Evolutionary conservation across 2,113 vertebrate species (phyloP), one percentile per base, ranked within the genome.

Genomic region (Pelvicachromis taeniatus): DNA sequence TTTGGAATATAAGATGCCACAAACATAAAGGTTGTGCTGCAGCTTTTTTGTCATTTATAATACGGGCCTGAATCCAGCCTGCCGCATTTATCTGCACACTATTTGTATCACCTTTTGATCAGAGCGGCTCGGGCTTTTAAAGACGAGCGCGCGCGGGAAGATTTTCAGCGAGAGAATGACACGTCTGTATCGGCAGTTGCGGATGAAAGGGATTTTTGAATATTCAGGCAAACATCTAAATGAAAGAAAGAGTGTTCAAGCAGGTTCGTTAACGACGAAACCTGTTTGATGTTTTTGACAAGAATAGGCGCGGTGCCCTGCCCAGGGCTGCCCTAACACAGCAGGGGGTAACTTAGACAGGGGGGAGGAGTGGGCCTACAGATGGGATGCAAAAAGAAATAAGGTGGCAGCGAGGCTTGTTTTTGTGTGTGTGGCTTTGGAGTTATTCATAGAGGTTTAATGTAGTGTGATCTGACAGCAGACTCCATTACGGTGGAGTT

Each of bases 91-190:
- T 92, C 85, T 88, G 50, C 3, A 2, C 9, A 40, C 92, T 93
- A 91, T 93, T 94, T 93, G 87, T 80, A 81, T 85, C 65, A 11
- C 50, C 81, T 89, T 91, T 90, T 93, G 86, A 92, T 94, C 87
- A 90, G 54, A 84, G 81, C 54, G 29, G 88, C 80, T 87, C 58
- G 13, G 42, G 50, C 83, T 89, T 85, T 85, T 78, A 80, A 82
- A 90, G 85, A 87, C 10, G 31, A 68, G 73, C 38, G 2, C 8
- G 31, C 50, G 52, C 54, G 38, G 56, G 77, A 82, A 31, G 78
- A 86, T 77, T 84, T 90, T 90, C 50, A 53, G 81, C 84, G 1
- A 38, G 78, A 80, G 82, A 90, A 10, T 84, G 89, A 91, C 89
- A 87, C 11, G 4, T 53, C 53, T 35, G 42, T 33, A 73, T 40